These are phyloP conservation scores for Gonatopus flavifemur DNA, from an alignment of 1,140 invertebrate genomes.

Conservation along the genomic window DNA sequence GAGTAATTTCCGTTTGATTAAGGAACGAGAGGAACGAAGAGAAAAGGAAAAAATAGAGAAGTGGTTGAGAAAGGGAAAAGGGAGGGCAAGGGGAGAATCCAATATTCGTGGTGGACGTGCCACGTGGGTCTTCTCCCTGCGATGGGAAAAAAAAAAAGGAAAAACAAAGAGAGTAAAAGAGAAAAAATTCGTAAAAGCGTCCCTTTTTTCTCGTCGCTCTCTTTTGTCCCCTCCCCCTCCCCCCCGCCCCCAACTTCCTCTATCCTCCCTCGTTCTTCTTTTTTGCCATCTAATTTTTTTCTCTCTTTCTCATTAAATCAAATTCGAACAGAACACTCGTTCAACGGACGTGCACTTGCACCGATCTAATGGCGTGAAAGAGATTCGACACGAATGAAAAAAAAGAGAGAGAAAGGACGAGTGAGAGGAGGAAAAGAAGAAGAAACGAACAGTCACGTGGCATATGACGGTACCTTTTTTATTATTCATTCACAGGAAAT, in stretches of 20 bases:
- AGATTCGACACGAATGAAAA: no score
- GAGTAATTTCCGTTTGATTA: slow-evolving; percentile 54
- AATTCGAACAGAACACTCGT: slow-evolving; percentile 42
- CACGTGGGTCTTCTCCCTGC: slow-evolving; percentile 4
- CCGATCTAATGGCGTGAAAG: slow-evolving; percentile 2
- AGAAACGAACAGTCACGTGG: no score
- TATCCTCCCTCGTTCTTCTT: background rate
- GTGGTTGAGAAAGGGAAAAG: slow-evolving; percentile 11
- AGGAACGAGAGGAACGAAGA: slow-evolving; percentile 25
- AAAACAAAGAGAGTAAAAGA: background rate
- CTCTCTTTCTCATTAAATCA: slow-evolving; percentile 44
- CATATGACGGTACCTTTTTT: no score
- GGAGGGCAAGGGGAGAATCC: slow-evolving; percentile 27
- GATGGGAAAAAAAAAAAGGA: no score
- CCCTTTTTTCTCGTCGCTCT: no score
- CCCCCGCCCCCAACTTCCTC: background rate
- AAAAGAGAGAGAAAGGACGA: no score
- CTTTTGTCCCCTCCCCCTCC: background rate
- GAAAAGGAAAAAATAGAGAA: slow-evolving; percentile 11
- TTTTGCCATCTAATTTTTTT: no score
- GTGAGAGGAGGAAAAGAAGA: no score
- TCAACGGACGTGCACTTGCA: slow-evolving; percentile 1
- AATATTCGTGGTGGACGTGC: slow-evolving; percentile 33
- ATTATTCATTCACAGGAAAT: no score
- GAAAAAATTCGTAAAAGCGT: slow-evolving; percentile 10